These are phyloP conservation scores for Carposina sasakii DNA, from an alignment of 1,140 invertebrate genomes.

Conservation along the genomic window DNA sequence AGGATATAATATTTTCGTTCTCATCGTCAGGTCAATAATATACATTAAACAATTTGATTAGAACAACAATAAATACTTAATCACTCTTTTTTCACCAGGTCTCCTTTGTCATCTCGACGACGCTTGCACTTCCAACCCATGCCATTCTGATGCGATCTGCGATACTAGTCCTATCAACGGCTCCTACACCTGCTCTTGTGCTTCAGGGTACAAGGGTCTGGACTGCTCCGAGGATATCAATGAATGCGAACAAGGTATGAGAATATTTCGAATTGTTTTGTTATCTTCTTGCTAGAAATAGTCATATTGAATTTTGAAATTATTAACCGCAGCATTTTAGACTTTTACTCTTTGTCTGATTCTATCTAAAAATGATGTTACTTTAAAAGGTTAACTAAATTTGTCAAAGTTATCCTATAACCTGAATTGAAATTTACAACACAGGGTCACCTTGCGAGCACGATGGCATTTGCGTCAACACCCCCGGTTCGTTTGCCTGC, in stretches of 20 bases:
- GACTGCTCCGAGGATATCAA: conserved; percentile 96
- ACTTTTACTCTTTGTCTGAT: no score
- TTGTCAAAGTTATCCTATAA: no score
- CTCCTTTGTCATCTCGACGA: conserved; percentile 96
- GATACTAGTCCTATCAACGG: conserved; percentile 97
- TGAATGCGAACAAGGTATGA: conserved; percentile 93
- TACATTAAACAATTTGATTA: background rate
- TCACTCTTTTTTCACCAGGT: conserved; percentile 74
- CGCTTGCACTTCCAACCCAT: conserved; percentile 97
- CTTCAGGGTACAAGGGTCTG: conserved; percentile 90
- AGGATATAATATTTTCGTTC: no score
- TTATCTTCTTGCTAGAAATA: no score
- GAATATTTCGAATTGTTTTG: background rate
- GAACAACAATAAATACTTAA: no score
- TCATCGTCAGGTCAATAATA: background rate
- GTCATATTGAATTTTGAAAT: no score
- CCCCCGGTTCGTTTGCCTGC: conserved; percentile 93
- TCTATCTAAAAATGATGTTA: no score
- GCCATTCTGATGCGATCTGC: conserved; percentile 93
- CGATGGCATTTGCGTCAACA: conserved; percentile 95
- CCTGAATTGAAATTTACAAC: no score
- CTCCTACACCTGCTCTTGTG: conserved; percentile 94
- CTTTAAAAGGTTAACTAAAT: no score
- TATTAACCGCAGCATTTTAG: no score
- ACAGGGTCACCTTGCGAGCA: conserved; percentile 92